Evolutionary conservation across 2,113 vertebrate genomes (phyloP).

Genomic region (Pelecanoides urinatrix): DNA sequence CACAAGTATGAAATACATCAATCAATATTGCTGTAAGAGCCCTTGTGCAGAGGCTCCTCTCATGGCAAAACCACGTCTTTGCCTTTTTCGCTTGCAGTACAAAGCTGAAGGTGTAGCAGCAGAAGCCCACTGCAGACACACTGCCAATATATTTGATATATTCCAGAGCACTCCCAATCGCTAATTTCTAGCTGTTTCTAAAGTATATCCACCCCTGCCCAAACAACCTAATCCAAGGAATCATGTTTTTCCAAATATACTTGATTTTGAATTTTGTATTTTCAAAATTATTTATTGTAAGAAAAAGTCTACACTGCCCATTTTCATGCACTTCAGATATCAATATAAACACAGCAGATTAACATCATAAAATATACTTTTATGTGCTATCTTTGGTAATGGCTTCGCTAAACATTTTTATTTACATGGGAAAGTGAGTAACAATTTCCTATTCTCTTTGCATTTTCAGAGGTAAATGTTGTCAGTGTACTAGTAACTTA

Average conservation of each 20-base stretch:
- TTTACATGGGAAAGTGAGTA: neutral
- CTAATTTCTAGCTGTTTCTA: neutral
- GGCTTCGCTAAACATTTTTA: neutral
- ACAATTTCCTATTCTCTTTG: neutral
- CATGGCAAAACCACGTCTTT: neutral
- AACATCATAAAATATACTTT: neutral
- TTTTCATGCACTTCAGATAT: neutral
- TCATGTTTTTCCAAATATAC: neutral
- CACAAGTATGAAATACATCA: neutral
- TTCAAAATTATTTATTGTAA: neutral
- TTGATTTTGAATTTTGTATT: neutral
- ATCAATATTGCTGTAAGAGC: neutral
- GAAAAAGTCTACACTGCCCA: neutral
- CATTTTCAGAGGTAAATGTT: neutral
- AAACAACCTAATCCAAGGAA: neutral
- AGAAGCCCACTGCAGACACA: neutral
- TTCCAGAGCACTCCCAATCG: neutral
- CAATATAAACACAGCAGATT: neutral
- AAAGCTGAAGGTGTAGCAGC: neutral
- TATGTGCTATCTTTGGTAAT: neutral
- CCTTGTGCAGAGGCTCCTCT: neutral
- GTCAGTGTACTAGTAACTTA: neutral
- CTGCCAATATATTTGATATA: neutral
- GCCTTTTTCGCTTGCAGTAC: neutral
- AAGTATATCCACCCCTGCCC: accelerated